A percentile compares a stretch with the other conserved stretches of the same genome.
These are phyloP conservation scores for Cyphomyrmex costatus DNA, from an alignment of 1,140 invertebrate species.

Conservation along the genomic window DNA sequence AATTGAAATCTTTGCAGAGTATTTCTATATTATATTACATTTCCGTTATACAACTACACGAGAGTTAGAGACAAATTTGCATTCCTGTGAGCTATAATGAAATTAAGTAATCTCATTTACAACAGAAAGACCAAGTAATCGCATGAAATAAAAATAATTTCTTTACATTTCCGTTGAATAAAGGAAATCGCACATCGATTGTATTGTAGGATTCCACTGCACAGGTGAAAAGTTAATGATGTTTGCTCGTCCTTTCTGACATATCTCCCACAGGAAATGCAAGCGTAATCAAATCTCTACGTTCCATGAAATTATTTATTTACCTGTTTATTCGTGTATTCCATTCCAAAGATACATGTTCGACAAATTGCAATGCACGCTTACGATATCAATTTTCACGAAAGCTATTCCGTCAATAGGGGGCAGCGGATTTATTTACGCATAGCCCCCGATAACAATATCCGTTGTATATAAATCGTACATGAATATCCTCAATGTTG, in stretches of 20 bases:
- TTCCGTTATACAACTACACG: neutral
- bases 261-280: neutral
- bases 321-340: constrained; percentile 32
- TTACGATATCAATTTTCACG: constrained; percentile 51
- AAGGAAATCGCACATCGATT: constrained; percentile 24
- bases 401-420: constrained; percentile 18
- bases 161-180: neutral
- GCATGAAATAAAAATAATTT: neutral
- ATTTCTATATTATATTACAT: neutral
- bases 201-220: neutral
- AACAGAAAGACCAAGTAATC: neutral
- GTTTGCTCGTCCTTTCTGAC: constrained; percentile 6
- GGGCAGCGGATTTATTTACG: constrained; percentile 46
- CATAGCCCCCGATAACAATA: constrained; percentile 39
- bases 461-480: constrained; percentile 47
- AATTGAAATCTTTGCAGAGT: neutral
- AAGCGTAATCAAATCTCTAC: constrained; percentile 26
- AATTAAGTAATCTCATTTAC: neutral
- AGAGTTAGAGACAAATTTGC: neutral
- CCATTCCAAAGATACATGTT: constrained; percentile 16
- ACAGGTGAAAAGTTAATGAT: constrained; percentile 48
- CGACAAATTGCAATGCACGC: constrained; percentile 27
- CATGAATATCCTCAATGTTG: constrained; percentile 47
- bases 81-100: neutral
- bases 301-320: constrained; percentile 39